Evolutionary conservation across 2,113 vertebrate genomes (phyloP).

Genomic region (Spea bombifrons): DNA sequence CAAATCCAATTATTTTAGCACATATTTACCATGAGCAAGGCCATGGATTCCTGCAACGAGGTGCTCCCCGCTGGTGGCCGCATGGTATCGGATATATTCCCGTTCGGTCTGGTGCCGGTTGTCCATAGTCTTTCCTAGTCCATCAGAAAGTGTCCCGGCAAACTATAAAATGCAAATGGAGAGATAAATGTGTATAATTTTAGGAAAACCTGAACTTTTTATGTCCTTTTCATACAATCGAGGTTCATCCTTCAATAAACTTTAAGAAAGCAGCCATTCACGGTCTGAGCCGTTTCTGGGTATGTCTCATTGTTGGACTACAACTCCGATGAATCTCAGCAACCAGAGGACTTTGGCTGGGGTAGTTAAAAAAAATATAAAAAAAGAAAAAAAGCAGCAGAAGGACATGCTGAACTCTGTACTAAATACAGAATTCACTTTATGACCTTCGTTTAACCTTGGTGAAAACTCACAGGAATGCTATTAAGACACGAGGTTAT

Average conservation of each 20-base stretch:
- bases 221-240: no score
- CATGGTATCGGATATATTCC: slow-evolving; percentile 94
- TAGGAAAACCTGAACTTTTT: no score
- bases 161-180: slow-evolving; percentile 69
- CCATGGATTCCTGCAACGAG: slow-evolving; percentile 95
- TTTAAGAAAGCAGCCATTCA: no score
- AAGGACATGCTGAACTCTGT: background rate
- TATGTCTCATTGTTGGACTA: no score
- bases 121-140: slow-evolving; percentile 96
- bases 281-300: background rate
- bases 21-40: slow-evolving; percentile 85
- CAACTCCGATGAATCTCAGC: no score
- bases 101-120: slow-evolving; percentile 90
- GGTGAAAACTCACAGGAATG: slow-evolving; percentile 50
- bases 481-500: slow-evolving; percentile 49
- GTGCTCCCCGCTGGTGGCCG: slow-evolving; percentile 93
- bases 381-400: no score
- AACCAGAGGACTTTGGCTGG: no score
- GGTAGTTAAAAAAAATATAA: no score
- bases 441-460: slow-evolving; percentile 53
- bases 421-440: background rate
- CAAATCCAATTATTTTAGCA: background rate
- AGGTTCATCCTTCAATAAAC: no score
- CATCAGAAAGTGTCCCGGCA: slow-evolving; percentile 90
- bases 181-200: background rate